Evolutionary conservation across 2,888 invertebrate species (phyloP), one percentile per base, ranked within the genome.

Genomic region (Flabesymbios commensalis): DNA sequence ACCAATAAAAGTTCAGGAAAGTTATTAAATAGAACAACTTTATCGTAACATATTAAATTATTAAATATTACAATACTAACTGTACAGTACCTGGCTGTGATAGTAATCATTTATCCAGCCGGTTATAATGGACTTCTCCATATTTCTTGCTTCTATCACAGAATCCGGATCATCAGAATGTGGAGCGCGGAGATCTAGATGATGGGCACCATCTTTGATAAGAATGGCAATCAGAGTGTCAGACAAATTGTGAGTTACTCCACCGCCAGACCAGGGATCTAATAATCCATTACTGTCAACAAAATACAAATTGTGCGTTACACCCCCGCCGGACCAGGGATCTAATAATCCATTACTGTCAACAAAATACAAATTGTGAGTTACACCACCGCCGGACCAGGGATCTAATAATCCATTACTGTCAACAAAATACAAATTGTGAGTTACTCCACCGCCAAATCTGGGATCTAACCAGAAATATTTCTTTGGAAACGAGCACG

Each of bases 401-500:
- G 85, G 85, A 65, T 86, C 85, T 52, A 84, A 71, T 55, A 73
- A 66, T n/a, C 85, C 85, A 74, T 86, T 85, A 65, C 84, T 84
- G 74, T 59, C 76, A 63, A 54, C 4, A 5, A 7, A 57, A 57
- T 7, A 53, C 36, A 51, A 52, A 10, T 72, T 68, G 51, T 72
- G 57, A 52, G 72, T 33, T 2, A 83, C 80, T 3, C 85, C 85
- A 5, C 84, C 84, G 3, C 81, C 79, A 24, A 80, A 81, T 85
- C 85, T 86, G 3, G 85, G 85, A 65, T 86, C 85, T 52, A 84
- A 71, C 10, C 7, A 19, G 17, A 26, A 14, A 29, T 39, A 24
- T 47, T 7, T 1, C n/a, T 45, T 19, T 24, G 28, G 19, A 47
- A 56, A 24, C n/a, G n/a, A n/a, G n/a, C n/a, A n/a, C n/a, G n/a